Conservation (phyloP, 92 coral and sea anemone genomes). For the Actinostola sp. region DNA sequence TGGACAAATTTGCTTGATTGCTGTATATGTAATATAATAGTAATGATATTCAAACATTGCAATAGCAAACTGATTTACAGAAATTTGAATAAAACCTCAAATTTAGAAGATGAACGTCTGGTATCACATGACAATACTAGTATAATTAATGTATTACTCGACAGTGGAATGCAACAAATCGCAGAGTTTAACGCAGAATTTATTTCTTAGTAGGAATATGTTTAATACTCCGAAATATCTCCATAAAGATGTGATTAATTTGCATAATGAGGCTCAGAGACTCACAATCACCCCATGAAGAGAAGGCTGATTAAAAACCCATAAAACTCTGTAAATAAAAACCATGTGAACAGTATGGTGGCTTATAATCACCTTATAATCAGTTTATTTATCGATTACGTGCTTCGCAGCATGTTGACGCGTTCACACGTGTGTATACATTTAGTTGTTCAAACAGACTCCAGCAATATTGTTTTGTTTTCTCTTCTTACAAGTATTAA, state of each 20-base stretch:
- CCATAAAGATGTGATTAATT: neutral
- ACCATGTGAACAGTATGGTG: neutral
- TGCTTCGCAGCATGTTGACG: slow-evolving; percentile 16
- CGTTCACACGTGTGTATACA: slow-evolving; percentile 5
- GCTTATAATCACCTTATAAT: neutral
- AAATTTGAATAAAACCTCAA: neutral
- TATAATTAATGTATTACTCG: too few relatives aligned
- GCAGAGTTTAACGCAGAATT: too few relatives aligned
- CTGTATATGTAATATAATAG: too few relatives aligned
- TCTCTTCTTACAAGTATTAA: neutral
- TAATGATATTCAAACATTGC: neutral
- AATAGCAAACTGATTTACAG: neutral
- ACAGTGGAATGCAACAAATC: too few relatives aligned
- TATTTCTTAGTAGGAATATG: neutral
- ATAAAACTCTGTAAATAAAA: neutral
- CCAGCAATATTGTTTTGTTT: neutral
- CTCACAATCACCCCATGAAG: slow-evolving; percentile 6
- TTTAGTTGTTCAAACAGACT: slow-evolving; percentile 12
- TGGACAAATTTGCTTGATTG: too few relatives aligned
- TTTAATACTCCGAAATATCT: neutral
- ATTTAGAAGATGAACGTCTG: too few relatives aligned
- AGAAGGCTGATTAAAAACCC: neutral
- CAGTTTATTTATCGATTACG: slow-evolving; percentile 1
- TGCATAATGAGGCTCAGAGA: neutral
- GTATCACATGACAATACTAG: too few relatives aligned